Conservation (phyloP, 2,888 invertebrate species). For the Chrysotoxum bicinctum region DNA sequence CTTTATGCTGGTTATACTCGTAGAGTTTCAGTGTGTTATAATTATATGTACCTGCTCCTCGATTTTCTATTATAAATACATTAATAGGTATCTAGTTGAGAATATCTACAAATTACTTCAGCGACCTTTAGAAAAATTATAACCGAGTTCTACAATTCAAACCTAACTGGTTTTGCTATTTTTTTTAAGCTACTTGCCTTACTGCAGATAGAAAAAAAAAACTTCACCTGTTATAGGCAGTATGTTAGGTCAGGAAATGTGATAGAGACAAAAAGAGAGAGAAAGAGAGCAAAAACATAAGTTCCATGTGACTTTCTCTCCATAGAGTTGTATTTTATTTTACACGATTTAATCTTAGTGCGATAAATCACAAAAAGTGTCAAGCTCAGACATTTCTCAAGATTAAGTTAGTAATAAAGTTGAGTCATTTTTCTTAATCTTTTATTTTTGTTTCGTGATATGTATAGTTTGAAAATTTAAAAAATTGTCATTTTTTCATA, state of each 20-base stretch:
- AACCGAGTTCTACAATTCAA: neutral
- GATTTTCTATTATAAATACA: neutral
- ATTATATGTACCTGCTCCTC: neutral
- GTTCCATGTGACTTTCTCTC: constrained; percentile 46
- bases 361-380: neutral
- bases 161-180: constrained; percentile 12
- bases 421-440: constrained; percentile 30
- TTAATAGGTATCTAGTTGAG: neutral
- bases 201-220: neutral
- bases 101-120: constrained; percentile 8
- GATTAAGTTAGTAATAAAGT: neutral
- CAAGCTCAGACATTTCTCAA: constrained; percentile 1
- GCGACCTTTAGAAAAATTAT: constrained; percentile 20
- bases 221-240: constrained; percentile 2
- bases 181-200: neutral
- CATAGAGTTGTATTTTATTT: neutral
- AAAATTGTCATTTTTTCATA: too few relatives aligned
- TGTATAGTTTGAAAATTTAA: too few relatives aligned
- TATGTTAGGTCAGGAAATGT: constrained; percentile 56
- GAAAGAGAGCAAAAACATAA: neutral
- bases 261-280: neutral
- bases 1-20: constrained; percentile 12
- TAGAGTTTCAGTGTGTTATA: neutral
- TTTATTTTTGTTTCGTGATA: constrained; percentile 8
- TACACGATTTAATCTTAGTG: constrained; percentile 38